Evolutionary conservation across 1,140 invertebrate genomes (phyloP), one percentile per base, ranked within the genome.

Genomic region (Berghia stephanieae): DNA sequence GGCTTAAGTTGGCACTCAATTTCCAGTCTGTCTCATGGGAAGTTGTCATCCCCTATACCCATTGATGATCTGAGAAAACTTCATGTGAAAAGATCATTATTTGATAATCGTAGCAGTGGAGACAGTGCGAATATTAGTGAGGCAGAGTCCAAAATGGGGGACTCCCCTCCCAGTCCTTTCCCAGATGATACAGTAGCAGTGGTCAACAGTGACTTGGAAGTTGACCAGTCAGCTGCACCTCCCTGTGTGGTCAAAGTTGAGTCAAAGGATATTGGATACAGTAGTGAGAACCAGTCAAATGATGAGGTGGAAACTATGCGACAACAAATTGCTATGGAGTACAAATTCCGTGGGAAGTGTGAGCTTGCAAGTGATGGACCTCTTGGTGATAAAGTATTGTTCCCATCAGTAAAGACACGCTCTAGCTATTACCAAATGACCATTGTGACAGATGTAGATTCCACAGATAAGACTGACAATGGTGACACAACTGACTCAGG

Each of bases 221-320:
- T 63, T 36, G 82, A 82, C 27, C 69, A 49, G n/a, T n/a, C n/a
- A n/a, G n/a, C n/a, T n/a, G 5, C 72, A 52, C 13, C 24, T 42
- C 57, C 57, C 57, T 13, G 24, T 3, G 74, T 72, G 18, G 38
- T 78, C 67, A 76, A 81, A 46, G 78, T 69, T 34, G 84, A 84
- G 52, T 74, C 76, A 42, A 84, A 84, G 66, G 88, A 89, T 79
- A 82, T 89, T 66, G 88, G 88, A 36, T 89, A 89, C 79, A 87
- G 86, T 43, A 89, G 87, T 80, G 88, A 88, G 77, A 88, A 87
- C 71, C 86, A 88, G 44, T 88, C 87, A 21, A 87, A 84, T 60
- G 88, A 89, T 73, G 88, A 88, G 68, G 80, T 82, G 2, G 84
- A 84, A 55, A 52, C 78, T 18, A 78, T 81, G 73, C 74, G 75